Percentiles rank a stretch among this genome's conserved stretches.
Conservation (phyloP, 2,113 vertebrate species). For the Sterna hirundo region DNA sequence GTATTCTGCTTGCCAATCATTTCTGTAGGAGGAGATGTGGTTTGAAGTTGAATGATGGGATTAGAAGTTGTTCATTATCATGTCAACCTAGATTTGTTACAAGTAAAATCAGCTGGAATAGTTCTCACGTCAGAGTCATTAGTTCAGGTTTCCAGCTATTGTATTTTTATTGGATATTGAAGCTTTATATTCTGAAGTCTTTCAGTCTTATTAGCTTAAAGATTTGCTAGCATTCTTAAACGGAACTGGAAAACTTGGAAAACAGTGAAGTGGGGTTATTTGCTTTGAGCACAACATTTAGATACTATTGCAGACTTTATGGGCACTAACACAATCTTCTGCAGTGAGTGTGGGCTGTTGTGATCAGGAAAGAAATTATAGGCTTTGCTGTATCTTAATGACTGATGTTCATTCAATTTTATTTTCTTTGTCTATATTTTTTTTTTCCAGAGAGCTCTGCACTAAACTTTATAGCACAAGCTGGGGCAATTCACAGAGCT, state of each 20-base stretch:
- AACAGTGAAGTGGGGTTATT: neutral
- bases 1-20: neutral
- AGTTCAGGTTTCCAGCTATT: neutral
- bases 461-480: slow-evolving; percentile 93
- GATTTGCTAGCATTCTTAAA: neutral
- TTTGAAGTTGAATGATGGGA: neutral
- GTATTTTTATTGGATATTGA: neutral
- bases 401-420: neutral
- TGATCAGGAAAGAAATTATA: neutral
- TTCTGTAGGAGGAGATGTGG: neutral
- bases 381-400: neutral
- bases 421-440: neutral
- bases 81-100: neutral
- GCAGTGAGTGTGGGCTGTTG: neutral
- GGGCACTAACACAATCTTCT: neutral
- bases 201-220: neutral
- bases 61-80: neutral
- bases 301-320: neutral
- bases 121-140: neutral
- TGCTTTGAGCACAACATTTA: neutral
- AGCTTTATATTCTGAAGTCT: neutral
- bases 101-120: neutral
- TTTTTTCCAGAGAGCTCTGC: slow-evolving; percentile 87
- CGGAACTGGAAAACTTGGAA: neutral
- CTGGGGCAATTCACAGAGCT: slow-evolving; percentile 95